Evolutionary conservation across 1,140 invertebrate genomes (phyloP).

Genomic region (Rhopalosiphum maidis): DNA sequence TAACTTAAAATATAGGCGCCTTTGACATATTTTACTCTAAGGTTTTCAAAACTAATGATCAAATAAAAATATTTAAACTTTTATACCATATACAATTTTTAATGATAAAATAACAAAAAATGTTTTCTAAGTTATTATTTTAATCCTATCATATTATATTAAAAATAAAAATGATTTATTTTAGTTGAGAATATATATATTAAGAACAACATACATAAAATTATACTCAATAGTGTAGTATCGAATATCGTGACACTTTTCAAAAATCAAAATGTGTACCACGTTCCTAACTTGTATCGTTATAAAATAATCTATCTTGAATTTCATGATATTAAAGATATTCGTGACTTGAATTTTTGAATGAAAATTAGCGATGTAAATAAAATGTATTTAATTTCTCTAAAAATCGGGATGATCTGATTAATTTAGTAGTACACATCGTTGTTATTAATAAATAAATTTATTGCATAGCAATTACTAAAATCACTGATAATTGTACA

Average conservation of each 20-base stretch:
- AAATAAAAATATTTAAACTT: too few relatives aligned
- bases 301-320: not conserved
- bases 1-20: not conserved
- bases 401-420: not conserved
- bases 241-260: not conserved
- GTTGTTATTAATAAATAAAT: too few relatives aligned
- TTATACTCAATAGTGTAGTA: not conserved
- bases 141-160: not conserved
- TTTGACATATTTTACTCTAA: not conserved
- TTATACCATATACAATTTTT: not conserved
- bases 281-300: not conserved
- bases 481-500: too few relatives aligned
- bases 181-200: not conserved
- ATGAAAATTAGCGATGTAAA: not conserved
- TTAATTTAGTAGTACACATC: not conserved
- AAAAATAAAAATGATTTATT: not conserved
- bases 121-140: not conserved
- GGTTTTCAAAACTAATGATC: not conserved
- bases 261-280: not conserved
- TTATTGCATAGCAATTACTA: too few relatives aligned
- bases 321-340: not conserved
- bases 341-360: not conserved
- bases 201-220: not conserved
- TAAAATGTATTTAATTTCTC: not conserved
- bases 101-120: not conserved